These are phyloP conservation scores for Blastobasis adustella DNA, from an alignment of 2,888 invertebrate species.

Conservation along the genomic window DNA sequence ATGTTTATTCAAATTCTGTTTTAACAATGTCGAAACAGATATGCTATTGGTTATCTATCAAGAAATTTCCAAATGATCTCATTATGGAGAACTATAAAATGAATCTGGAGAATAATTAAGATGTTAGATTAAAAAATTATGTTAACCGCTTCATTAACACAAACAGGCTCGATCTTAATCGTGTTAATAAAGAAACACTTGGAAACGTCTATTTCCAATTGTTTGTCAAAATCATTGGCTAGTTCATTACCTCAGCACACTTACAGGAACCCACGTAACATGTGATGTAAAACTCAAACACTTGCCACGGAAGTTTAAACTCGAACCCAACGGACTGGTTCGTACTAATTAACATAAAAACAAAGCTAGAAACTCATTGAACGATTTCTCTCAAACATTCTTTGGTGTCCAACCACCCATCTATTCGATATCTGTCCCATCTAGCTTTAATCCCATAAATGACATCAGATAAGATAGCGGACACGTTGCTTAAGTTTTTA, in stretches of 20 bases:
- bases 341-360: constrained; percentile 64
- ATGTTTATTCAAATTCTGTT: too few species aligned
- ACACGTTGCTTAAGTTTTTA: constrained; percentile 33
- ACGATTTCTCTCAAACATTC: constrained; percentile 64
- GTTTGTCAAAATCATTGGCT: constrained; percentile 13
- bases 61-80: too few species aligned
- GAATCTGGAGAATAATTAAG: background rate
- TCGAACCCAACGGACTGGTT: constrained; percentile 46
- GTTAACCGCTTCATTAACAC: constrained; percentile 7
- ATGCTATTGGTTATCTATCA: too few species aligned
- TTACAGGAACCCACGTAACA: constrained; percentile 35
- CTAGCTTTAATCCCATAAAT: constrained; percentile 69
- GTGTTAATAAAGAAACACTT: constrained; percentile 6
- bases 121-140: constrained; percentile 1
- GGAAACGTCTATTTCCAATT: constrained; percentile 7
- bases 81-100: too few species aligned
- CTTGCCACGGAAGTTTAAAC: constrained; percentile 58
- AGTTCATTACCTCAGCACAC: constrained; percentile 16
- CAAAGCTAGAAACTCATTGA: constrained; percentile 65
- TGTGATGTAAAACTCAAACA: constrained; percentile 46
- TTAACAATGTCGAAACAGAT: too few species aligned
- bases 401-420: constrained; percentile 54
- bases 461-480: constrained; percentile 64
- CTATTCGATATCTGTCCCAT: constrained; percentile 60
- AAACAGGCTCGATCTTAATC: constrained; percentile 7